These are phyloP conservation scores for Ptycholaimellus sp. DNA, from an alignment of 2,888 invertebrate genomes.

Conservation along the genomic window DNA sequence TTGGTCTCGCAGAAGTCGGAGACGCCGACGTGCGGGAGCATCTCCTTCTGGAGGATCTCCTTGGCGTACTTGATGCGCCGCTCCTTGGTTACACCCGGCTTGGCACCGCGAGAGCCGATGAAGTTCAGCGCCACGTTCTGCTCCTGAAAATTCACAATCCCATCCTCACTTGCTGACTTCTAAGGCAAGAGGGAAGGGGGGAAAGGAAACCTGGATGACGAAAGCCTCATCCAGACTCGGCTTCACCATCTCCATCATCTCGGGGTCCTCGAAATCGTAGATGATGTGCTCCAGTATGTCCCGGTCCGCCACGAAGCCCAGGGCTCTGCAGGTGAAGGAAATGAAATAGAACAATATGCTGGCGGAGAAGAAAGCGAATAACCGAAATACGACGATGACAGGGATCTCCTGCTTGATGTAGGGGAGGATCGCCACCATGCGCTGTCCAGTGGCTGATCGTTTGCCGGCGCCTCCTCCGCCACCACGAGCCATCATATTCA, in stretches of 20 bases:
- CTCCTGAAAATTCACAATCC: slow-evolving; percentile 37
- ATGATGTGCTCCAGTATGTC: slow-evolving; percentile 95
- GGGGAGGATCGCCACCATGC: slow-evolving; percentile 81
- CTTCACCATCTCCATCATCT: slow-evolving; percentile 99
- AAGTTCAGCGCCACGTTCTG: slow-evolving; percentile 91
- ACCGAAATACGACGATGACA: slow-evolving; percentile 89
- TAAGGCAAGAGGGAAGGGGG: too few relatives aligned
- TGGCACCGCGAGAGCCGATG: slow-evolving; percentile 78
- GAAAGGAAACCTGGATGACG: slow-evolving; percentile 57
- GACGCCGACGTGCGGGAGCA: slow-evolving; percentile 96
- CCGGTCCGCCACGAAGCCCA: slow-evolving; percentile 88
- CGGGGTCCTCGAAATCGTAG: slow-evolving; percentile 94
- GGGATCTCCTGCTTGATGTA: slow-evolving; percentile 97
- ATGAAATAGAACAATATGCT: too few relatives aligned
- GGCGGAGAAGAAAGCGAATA: too few relatives aligned
- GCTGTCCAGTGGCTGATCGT: slow-evolving; percentile 87
- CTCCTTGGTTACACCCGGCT: slow-evolving; percentile 87
- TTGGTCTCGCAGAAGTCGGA: slow-evolving; percentile 99
- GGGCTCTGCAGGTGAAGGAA: too few relatives aligned
- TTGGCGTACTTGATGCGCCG: slow-evolving; percentile 91
- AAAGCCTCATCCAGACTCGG: slow-evolving; percentile 93
- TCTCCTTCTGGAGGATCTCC: slow-evolving; percentile 98
- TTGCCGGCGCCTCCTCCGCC: slow-evolving; percentile 43
- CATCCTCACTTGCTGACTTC: neutral
- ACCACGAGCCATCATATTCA: slow-evolving; percentile 94